Evolutionary conservation across 2,797 vertebrate genomes (phyloP).

Genomic region (Chelon auratus): DNA sequence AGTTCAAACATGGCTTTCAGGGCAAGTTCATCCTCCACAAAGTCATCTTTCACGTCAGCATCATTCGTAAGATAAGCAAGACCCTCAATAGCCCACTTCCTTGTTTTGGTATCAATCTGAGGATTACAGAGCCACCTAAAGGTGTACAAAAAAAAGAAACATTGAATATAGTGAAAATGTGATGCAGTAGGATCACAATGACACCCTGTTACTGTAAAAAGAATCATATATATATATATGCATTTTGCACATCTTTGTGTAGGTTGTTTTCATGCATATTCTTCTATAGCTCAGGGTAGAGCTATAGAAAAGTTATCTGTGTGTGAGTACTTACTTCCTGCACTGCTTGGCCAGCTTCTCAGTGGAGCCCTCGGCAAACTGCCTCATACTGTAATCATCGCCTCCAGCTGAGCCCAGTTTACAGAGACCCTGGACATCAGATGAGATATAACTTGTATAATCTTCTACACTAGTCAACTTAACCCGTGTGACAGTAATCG

Average conservation of each 20-base stretch:
- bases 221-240: too few relatives aligned
- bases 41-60: slow-evolving; percentile 98
- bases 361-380: slow-evolving; percentile 98
- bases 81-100: slow-evolving; percentile 96
- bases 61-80: slow-evolving; percentile 96
- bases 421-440: slow-evolving; percentile 90
- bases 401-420: slow-evolving; percentile 98
- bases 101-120: slow-evolving; percentile 91
- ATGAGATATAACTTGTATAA: too few relatives aligned
- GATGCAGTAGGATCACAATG: neutral
- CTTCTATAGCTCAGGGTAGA: too few relatives aligned
- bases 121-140: slow-evolving; percentile 94
- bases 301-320: neutral
- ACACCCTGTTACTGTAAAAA: neutral
- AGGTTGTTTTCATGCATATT: neutral
- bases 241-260: neutral
- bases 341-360: slow-evolving; percentile 98
- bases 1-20: slow-evolving; percentile 98
- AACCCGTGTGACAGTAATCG: neutral
- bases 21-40: slow-evolving; percentile 94
- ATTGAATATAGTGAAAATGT: neutral
- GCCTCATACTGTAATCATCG: slow-evolving; percentile 93
- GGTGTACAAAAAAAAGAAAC: neutral
- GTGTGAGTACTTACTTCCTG: slow-evolving; percentile 89
- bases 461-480: too few relatives aligned